A percentile compares a stretch with the other conserved stretches of the same genome.
These are phyloP conservation scores for Philonicus albiceps DNA, from an alignment of 2,888 invertebrate genomes.

Conservation along the genomic window DNA sequence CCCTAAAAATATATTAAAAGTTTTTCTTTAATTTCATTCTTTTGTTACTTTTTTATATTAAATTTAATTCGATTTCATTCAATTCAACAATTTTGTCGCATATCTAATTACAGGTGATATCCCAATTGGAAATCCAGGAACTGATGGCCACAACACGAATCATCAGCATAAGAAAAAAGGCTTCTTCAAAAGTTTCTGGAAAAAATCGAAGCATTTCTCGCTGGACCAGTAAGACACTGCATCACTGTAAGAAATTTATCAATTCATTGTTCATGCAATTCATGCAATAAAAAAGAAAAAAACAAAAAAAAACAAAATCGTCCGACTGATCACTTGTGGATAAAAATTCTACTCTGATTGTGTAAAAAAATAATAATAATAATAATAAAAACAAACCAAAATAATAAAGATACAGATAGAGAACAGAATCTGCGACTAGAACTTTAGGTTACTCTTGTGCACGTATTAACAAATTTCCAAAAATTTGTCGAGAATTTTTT, in stretches of 20 bases:
- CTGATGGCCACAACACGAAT: not conserved
- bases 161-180: constrained; percentile 80
- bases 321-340: constrained; percentile 9
- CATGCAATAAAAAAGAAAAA: not conserved
- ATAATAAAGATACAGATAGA: not conserved
- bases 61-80: no score
- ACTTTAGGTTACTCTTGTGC: not conserved
- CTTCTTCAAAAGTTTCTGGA: constrained; percentile 89
- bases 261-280: not conserved
- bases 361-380: not conserved
- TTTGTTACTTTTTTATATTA: no score
- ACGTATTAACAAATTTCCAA: not conserved
- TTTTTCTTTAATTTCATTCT: no score
- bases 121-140: constrained; percentile 40
- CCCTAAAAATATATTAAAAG: no score
- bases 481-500: not conserved
- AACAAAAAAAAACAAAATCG: constrained; percentile 5
- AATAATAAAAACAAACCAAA: not conserved
- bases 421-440: not conserved
- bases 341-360: not conserved
- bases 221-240: constrained; percentile 74
- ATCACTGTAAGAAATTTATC: not conserved
- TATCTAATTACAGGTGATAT: constrained; percentile 46
- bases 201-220: constrained; percentile 85
- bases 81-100: not conserved